A percentile compares a stretch with the other conserved stretches of the same genome.
phyloP scores from a whole-genome alignment of 2,888 invertebrate genomes.

The Poecilobothrus nobilitatus region DNA sequence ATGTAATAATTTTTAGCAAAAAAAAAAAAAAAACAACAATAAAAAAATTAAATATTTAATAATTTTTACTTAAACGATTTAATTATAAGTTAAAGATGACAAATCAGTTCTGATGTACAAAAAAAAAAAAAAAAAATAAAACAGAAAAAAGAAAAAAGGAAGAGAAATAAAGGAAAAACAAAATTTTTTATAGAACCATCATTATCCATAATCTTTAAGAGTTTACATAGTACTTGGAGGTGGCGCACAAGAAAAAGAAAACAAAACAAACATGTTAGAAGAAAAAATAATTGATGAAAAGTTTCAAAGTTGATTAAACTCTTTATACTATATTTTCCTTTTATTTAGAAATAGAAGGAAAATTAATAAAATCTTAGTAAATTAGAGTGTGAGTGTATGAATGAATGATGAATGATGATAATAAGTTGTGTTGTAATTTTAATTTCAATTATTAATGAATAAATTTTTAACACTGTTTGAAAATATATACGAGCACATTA shows the following conservation, averaged over 20 bases:
- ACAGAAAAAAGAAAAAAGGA: no score
- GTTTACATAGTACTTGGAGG: no score
- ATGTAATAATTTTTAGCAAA: neutral
- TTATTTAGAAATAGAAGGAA: no score
- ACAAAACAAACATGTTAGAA: no score
- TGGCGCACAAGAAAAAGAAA: no score
- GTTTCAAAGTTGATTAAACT: neutral
- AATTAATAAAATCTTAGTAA: neutral
- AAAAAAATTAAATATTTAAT: neutral
- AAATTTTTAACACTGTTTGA: no score
- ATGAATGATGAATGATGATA: neutral
- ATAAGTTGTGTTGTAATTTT: neutral
- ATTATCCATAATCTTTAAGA: neutral
- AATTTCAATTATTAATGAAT: neutral
- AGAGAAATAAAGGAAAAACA: neutral
- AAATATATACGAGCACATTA: no score
- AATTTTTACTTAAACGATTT: neutral
- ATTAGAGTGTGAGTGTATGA: neutral
- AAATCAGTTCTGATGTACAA: neutral
- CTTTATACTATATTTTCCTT: neutral
- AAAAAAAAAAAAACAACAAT: neutral
- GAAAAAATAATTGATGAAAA: no score
- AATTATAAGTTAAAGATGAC: slow-evolving; percentile 1
- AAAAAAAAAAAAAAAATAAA: no score
- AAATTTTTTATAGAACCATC: neutral